phyloP scores from a whole-genome alignment of 1,140 invertebrate genomes.

The Drosophila triauraria region DNA sequence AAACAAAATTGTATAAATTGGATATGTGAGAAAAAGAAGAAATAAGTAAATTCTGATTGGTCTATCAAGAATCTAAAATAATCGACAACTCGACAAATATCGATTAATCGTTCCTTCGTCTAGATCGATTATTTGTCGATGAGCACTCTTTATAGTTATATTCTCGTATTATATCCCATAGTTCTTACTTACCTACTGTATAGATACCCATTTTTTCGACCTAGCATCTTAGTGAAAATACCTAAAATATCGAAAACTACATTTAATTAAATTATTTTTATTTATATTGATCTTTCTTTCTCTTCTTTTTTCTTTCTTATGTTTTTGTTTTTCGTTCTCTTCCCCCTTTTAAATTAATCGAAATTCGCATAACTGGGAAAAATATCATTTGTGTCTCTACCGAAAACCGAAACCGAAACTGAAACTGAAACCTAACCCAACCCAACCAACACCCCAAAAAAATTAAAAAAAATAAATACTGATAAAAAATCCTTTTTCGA shows the following conservation, averaged over 20 bases:
- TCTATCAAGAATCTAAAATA: neutral
- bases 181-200: constrained; percentile 34
- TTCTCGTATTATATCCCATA: constrained; percentile 28
- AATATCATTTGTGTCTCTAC: constrained; percentile 39
- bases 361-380: constrained; percentile 70
- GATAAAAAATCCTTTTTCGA: constrained; percentile 58
- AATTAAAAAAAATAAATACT: constrained; percentile 42
- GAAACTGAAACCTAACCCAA: constrained; percentile 27
- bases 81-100: neutral
- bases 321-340: constrained; percentile 45
- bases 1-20: neutral
- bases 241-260: constrained; percentile 19
- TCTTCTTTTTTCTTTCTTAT: constrained; percentile 54
- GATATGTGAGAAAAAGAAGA: neutral
- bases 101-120: constrained; percentile 7
- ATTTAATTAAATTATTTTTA: constrained; percentile 44
- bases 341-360: constrained; percentile 34
- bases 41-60: neutral
- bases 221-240: constrained; percentile 33
- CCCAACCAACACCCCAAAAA: constrained; percentile 9
- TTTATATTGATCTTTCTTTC: constrained; percentile 48
- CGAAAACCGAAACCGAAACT: constrained; percentile 14
- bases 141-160: constrained; percentile 13
- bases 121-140: constrained; percentile 19
- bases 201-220: constrained; percentile 26